A percentile compares a stretch with the other conserved stretches of the same genome.
These are phyloP conservation scores for Drosophila oshimai DNA, from an alignment of 1,140 invertebrate genomes.

Conservation along the genomic window DNA sequence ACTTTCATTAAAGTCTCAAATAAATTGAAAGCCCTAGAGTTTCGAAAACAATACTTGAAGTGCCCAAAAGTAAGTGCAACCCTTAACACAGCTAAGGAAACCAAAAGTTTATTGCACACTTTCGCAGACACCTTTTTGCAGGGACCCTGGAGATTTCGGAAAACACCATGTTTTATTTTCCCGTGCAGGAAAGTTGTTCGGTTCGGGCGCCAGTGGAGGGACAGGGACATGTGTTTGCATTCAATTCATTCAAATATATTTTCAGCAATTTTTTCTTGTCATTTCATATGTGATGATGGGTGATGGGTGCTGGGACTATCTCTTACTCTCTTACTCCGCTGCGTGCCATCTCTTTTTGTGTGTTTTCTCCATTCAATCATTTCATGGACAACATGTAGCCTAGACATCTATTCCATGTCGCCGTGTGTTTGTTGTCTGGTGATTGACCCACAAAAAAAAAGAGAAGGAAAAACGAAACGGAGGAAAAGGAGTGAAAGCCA, in stretches of 20 bases:
- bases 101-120: background rate
- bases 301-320: conserved; percentile 30
- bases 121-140: background rate
- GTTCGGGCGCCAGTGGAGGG: background rate
- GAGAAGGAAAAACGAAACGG: background rate
- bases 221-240: conserved; percentile 64
- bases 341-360: conserved; percentile 18
- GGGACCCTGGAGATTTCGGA: background rate
- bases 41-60: background rate
- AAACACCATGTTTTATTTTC: background rate
- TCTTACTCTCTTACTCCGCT: background rate
- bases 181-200: conserved; percentile 8
- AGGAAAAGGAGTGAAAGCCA: conserved; percentile 30
- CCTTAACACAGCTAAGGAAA: background rate
- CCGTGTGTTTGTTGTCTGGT: conserved; percentile 38
- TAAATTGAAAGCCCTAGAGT: no score
- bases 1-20: no score
- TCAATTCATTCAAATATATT: conserved; percentile 78
- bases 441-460: conserved; percentile 48
- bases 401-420: conserved; percentile 41
- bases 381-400: conserved; percentile 58
- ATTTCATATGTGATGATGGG: conserved; percentile 56
- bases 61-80: background rate
- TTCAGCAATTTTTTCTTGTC: conserved; percentile 68
- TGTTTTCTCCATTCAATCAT: conserved; percentile 60